phyloP scores from a whole-genome alignment of 2,888 invertebrate genomes.

The Neria commutata region DNA sequence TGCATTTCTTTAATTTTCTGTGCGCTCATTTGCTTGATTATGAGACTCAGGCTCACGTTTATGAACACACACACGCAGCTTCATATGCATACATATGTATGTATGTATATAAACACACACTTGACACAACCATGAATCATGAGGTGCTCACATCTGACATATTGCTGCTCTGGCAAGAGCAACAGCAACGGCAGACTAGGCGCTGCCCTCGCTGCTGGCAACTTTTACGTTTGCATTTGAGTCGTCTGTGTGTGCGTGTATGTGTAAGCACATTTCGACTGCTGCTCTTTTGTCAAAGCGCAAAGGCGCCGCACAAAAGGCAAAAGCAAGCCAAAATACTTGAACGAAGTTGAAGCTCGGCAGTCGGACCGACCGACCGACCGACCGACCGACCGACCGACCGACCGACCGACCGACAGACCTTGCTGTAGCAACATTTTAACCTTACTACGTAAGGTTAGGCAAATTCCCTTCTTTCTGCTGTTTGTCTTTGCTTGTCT shows the following conservation, averaged over 20 bases:
- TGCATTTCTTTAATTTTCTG: background rate
- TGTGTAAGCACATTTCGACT: background rate
- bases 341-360: no score
- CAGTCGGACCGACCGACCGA: no score
- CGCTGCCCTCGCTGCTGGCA: no score
- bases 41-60: no score
- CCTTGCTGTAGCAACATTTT: background rate
- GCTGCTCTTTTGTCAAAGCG: background rate
- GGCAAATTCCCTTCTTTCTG: background rate
- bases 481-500: background rate
- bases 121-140: slow-evolving; percentile 2
- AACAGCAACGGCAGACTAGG: background rate
- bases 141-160: background rate
- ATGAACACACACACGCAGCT: no score
- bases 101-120: no score
- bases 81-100: no score
- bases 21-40: no score
- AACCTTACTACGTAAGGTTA: background rate
- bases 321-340: background rate
- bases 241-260: background rate
- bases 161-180: background rate
- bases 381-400: no score
- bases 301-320: background rate
- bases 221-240: background rate
- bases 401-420: no score